Conservation (phyloP, 2,113 vertebrate species). For the Rhynchopsitta pachyrhyncha region DNA sequence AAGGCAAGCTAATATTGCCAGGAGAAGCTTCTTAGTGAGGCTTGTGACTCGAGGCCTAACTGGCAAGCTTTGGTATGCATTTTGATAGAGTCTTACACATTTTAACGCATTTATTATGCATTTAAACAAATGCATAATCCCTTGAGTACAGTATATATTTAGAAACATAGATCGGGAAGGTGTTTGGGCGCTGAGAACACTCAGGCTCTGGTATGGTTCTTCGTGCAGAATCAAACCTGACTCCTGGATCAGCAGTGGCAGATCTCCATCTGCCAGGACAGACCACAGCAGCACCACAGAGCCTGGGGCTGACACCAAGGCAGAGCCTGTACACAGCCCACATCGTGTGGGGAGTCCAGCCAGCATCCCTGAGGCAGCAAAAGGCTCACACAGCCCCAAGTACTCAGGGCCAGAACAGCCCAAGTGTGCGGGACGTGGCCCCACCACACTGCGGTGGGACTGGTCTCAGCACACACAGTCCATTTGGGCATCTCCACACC, state of each 20-base stretch:
- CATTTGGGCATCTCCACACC: background rate
- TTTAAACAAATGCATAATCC: conserved; percentile 63
- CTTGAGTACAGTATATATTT: conserved; percentile 24
- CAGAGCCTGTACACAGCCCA: rapidly evolving
- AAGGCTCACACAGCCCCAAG: rapidly evolving
- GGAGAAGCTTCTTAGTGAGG: background rate
- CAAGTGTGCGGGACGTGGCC: rapidly evolving
- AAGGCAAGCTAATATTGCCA: background rate
- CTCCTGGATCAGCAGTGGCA: background rate
- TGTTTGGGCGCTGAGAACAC: background rate
- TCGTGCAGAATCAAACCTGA: background rate
- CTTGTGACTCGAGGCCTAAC: conserved; percentile 20
- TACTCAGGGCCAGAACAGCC: background rate
- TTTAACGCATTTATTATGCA: conserved; percentile 60
- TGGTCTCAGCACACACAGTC: rapidly evolving
- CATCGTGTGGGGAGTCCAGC: rapidly evolving
- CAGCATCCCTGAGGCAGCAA: background rate
- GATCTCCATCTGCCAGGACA: background rate
- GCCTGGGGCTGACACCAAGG: rapidly evolving
- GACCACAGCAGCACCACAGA: rapidly evolving
- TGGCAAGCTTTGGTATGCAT: background rate
- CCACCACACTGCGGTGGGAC: rapidly evolving
- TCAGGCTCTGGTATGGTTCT: background rate
- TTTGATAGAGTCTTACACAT: conserved; percentile 28
- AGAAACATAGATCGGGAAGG: background rate